Evolutionary conservation across 2,888 invertebrate species (phyloP).

Genomic region (Gastrophysa polygoni): DNA sequence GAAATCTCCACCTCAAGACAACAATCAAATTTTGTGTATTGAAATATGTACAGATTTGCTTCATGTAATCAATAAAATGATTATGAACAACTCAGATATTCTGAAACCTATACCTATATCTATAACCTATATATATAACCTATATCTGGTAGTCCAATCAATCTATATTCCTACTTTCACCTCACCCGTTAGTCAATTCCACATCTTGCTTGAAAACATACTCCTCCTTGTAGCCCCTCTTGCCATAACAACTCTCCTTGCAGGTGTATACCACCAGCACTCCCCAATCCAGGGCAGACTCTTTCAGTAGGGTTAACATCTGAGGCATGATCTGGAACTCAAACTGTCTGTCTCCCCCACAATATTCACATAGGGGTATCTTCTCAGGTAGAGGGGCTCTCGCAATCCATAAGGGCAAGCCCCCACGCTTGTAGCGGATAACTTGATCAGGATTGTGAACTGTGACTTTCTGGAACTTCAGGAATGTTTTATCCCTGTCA

Average conservation of each 20-base stretch:
- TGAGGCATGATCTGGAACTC: slow-evolving; percentile 78
- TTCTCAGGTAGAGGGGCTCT: slow-evolving; percentile 60
- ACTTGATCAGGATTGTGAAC: slow-evolving; percentile 80
- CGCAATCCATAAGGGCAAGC: slow-evolving; percentile 85
- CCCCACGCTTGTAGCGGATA: slow-evolving; percentile 77
- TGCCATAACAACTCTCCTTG: slow-evolving; percentile 69
- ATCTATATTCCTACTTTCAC: no score
- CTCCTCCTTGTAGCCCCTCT: slow-evolving; percentile 73
- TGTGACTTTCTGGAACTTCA: slow-evolving; percentile 75
- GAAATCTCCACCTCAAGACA: no score
- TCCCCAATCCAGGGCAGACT: slow-evolving; percentile 82
- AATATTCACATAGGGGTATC: slow-evolving; percentile 77
- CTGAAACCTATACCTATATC: no score
- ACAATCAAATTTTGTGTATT: no score
- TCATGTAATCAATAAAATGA: no score
- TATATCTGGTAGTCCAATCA: no score
- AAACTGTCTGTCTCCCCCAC: slow-evolving; percentile 78
- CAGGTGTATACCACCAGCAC: slow-evolving; percentile 87
- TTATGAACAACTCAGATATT: no score
- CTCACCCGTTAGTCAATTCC: slow-evolving; percentile 2
- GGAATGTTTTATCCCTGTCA: slow-evolving; percentile 78
- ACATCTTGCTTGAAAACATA: slow-evolving; percentile 87
- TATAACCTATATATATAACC: no score
- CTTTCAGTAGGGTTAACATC: slow-evolving; percentile 52
- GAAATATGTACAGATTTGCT: no score